phyloP scores from a whole-genome alignment of 2,113 vertebrate genomes.

The Ctenodactylus gundi region DNA sequence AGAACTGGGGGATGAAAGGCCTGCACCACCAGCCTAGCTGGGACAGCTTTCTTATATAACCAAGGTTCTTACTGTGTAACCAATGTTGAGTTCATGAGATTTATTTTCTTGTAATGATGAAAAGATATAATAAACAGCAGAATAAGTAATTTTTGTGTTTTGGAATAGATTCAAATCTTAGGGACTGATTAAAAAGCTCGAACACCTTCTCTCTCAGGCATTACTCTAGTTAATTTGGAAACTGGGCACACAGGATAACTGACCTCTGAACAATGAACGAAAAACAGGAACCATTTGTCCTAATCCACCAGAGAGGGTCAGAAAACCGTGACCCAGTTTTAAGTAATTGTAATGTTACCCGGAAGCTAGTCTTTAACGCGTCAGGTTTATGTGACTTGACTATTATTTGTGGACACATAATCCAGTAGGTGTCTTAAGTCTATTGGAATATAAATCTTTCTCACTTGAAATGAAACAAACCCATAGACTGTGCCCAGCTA shows the following conservation, averaged over 20 bases:
- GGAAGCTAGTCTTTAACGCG: neutral
- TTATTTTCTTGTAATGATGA: neutral
- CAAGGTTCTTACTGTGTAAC: neutral
- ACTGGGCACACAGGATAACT: neutral
- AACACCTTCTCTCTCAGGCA: neutral
- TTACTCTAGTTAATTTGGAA: neutral
- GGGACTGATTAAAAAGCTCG: neutral
- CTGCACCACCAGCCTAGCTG: neutral
- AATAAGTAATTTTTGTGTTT: conserved; percentile 36
- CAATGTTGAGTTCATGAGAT: neutral
- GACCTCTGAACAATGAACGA: neutral
- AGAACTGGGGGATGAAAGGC: too few species aligned
- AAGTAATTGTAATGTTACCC: neutral
- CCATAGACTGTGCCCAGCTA: conserved; percentile 33
- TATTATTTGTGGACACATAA: conserved; percentile 37
- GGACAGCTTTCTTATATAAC: neutral
- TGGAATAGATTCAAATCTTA: neutral
- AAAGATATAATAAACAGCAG: neutral
- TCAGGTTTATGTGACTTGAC: conserved; percentile 16
- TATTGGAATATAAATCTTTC: conserved; percentile 51
- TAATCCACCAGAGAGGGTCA: neutral
- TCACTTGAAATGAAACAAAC: conserved; percentile 53
- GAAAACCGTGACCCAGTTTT: neutral
- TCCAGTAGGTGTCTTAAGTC: conserved; percentile 30
- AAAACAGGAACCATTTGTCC: neutral